Base-by-base conservation (phyloP, 2,113 vertebrate genomes). In the Tyrannus savana region DNA sequence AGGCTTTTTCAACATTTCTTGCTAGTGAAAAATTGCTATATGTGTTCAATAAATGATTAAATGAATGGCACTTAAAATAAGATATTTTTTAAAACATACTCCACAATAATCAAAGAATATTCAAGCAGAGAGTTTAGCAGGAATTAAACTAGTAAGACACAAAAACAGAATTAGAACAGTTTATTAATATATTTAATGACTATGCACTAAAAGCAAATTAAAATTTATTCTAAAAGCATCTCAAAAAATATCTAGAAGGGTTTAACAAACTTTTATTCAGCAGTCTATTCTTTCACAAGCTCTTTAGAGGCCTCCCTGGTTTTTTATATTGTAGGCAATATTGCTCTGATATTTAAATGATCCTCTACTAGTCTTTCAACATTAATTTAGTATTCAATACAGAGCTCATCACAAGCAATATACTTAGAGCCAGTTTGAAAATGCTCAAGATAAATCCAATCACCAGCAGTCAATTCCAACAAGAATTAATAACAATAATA, bases 201-300 rank as follows among this genome's bases (percentile, higher is more conserved):
- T 66, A 31, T 37, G 46, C n/a, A 83, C 59, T 68, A 87, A 94
- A 93, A 83, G 30, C 17, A 94, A 93, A 91, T 85, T 90, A 95
- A 85, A 93, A 87, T 24, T 66, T 23, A 69, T 68, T 91, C 53
- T 89, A 90, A 95, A 96, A 87, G 46, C 71, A 73, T 74, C 50
- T 85, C 80, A 80, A 59, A 86, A 77, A 95, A 91, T 3, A 91
- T 42, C 27, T 80, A 85, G 14, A 35, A 59, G 49, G 14, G 31
- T 74, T 95, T 91, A 96, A 91, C 6, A 1, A 87, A 76, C 14
- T 84, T 94, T 49, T 75, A 72, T 78, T 52, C 35, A 68, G 58
- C 9, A 93, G 9, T 28, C 58, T 69, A 19, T 55, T 89, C 31
- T 89, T 91, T 44, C n/a, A 27, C 25, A 84, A 72, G 27, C 50